phyloP scores from a whole-genome alignment of 64 coral and sea anemone genomes.

The Pachyseris speciosa region DNA sequence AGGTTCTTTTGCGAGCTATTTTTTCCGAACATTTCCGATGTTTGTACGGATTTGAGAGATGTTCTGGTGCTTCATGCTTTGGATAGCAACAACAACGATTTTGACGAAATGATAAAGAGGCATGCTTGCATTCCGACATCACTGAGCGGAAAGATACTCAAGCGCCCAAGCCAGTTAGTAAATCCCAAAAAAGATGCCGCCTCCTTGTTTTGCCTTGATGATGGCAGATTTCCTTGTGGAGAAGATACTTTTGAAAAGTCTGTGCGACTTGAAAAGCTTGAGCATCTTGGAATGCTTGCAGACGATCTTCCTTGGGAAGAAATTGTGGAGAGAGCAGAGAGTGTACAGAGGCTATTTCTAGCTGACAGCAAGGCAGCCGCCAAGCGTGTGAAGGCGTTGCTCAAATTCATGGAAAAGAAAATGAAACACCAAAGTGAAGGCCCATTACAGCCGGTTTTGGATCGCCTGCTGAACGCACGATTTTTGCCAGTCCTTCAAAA shows the following conservation, averaged over 20 bases:
- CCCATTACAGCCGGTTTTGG: too few species aligned
- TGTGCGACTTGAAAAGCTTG: constrained; percentile 44
- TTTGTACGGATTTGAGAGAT: constrained; percentile 13
- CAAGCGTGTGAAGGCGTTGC: background rate
- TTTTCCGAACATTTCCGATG: constrained; percentile 33
- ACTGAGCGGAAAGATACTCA: constrained; percentile 44
- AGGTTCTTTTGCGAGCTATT: constrained; percentile 62
- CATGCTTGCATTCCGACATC: constrained; percentile 68
- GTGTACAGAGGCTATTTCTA: constrained; percentile 5
- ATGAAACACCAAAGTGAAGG: background rate
- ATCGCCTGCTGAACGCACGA: too few species aligned
- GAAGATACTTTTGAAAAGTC: constrained; percentile 9
- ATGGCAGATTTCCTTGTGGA: constrained; percentile 64
- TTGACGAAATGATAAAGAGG: constrained; percentile 29
- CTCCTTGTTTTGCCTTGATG: constrained; percentile 50
- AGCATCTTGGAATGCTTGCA: constrained; percentile 65
- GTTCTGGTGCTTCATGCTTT: constrained; percentile 56
- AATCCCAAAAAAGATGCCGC: constrained; percentile 43
- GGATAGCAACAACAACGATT: background rate
- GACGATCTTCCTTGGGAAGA: constrained; percentile 66
- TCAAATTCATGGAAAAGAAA: constrained; percentile 43
- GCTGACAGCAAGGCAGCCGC: background rate
- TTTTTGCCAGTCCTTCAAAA: too few species aligned
- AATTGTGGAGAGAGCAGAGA: constrained; percentile 71
- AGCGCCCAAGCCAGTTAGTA: constrained; percentile 62